Conservation (phyloP, 1,140 invertebrate species). For the Caenorhabditis inopinata region DNA sequence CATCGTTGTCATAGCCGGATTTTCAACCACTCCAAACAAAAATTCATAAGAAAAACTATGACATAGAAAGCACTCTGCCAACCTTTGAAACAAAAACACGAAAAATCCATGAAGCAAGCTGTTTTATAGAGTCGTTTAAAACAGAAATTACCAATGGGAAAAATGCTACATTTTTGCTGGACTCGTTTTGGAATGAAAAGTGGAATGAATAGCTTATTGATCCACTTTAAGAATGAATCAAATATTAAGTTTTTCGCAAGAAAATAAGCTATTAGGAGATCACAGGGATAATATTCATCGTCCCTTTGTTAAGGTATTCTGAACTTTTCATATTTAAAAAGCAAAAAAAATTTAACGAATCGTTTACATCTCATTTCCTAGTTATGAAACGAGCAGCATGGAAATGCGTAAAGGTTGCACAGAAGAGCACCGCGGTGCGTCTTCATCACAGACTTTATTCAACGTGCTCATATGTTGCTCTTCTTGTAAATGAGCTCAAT, state of each 20-base stretch:
- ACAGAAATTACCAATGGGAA: background rate
- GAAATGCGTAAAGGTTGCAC: background rate
- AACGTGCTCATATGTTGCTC: background rate
- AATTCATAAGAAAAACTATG: background rate
- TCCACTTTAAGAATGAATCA: no score
- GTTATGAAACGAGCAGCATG: background rate
- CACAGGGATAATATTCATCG: no score
- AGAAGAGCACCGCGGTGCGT: background rate
- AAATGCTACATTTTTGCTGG: no score
- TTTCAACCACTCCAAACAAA: background rate
- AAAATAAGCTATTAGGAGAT: no score
- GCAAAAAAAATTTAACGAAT: no score
- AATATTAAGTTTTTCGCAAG: no score
- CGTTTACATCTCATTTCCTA: no score
- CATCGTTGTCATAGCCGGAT: background rate
- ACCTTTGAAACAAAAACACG: background rate
- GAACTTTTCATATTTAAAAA: no score
- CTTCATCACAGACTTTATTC: background rate
- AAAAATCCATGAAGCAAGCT: background rate
- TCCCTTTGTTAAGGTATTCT: no score
- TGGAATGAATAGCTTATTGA: no score
- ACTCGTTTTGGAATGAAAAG: no score
- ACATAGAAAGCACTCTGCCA: background rate
- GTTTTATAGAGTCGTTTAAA: background rate
- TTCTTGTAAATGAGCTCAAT: slow-evolving; percentile 17